Evolutionary conservation across 2,113 vertebrate genomes (phyloP).

Genomic region (Orcinus orca): DNA sequence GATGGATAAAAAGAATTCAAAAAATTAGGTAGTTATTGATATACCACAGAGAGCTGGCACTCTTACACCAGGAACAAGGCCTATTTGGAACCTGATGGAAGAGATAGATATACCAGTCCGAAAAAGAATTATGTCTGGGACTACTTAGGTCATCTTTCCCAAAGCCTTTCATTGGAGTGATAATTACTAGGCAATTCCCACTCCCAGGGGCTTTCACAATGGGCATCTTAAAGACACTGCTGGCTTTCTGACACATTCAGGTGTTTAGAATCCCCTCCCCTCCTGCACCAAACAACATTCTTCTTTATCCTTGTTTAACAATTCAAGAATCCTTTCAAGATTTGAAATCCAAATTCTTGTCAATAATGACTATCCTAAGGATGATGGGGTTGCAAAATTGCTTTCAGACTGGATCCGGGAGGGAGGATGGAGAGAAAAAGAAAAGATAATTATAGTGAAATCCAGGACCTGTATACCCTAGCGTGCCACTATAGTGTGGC

Average conservation of each 20-base stretch:
- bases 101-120: not conserved
- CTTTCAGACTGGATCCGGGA: not conserved
- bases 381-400: not conserved
- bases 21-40: not conserved
- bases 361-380: not conserved
- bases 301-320: not conserved
- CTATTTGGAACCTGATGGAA: not conserved
- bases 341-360: not conserved
- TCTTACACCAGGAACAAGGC: not conserved
- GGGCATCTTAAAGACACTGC: not conserved
- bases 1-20: not conserved
- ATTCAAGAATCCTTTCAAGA: not conserved
- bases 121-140: not conserved
- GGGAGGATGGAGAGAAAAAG: not conserved
- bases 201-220: not conserved
- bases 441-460: not conserved
- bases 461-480: not conserved
- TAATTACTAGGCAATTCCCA: not conserved
- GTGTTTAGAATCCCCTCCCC: not conserved
- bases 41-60: not conserved
- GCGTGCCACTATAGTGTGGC: accelerated
- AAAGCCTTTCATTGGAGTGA: not conserved
- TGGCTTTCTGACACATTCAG: not conserved
- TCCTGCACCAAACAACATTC: not conserved
- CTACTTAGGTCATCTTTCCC: not conserved